phyloP scores from a whole-genome alignment of 1,140 invertebrate genomes.

The Bicyclus anynana region DNA sequence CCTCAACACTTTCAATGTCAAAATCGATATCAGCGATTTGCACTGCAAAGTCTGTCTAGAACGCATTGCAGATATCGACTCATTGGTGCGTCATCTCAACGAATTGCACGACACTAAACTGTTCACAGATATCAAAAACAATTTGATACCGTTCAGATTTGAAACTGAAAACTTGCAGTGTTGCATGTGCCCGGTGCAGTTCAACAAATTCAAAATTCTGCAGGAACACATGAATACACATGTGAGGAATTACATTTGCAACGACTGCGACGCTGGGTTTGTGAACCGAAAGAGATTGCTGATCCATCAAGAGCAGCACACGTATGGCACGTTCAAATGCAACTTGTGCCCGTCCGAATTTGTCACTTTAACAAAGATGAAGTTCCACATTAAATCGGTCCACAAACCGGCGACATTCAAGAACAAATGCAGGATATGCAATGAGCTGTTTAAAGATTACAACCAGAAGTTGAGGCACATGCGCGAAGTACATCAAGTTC shows the following conservation, averaged over 20 bases:
- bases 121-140: constrained; percentile 28
- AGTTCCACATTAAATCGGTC: no score
- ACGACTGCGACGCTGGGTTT: constrained; percentile 44
- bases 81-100: constrained; percentile 30
- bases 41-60: constrained; percentile 30
- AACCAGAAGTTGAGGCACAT: no score
- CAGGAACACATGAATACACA: constrained; percentile 52
- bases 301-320: constrained; percentile 33
- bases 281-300: constrained; percentile 31
- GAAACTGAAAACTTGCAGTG: constrained; percentile 27
- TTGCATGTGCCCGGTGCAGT: constrained; percentile 32
- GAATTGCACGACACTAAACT: constrained; percentile 28
- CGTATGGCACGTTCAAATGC: constrained; percentile 31
- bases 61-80: constrained; percentile 24
- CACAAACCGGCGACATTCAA: no score
- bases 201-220: constrained; percentile 29
- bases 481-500: no score
- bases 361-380: no score
- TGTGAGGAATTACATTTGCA: constrained; percentile 45
- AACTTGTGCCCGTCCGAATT: constrained; percentile 35
- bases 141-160: constrained; percentile 40
- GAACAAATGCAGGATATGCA: no score
- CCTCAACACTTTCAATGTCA: constrained; percentile 29
- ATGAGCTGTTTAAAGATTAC: no score
- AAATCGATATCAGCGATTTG: constrained; percentile 38